Evolutionary conservation across 64 coral and sea anemone genomes (phyloP).

Genomic region (Anthopleura sola): DNA sequence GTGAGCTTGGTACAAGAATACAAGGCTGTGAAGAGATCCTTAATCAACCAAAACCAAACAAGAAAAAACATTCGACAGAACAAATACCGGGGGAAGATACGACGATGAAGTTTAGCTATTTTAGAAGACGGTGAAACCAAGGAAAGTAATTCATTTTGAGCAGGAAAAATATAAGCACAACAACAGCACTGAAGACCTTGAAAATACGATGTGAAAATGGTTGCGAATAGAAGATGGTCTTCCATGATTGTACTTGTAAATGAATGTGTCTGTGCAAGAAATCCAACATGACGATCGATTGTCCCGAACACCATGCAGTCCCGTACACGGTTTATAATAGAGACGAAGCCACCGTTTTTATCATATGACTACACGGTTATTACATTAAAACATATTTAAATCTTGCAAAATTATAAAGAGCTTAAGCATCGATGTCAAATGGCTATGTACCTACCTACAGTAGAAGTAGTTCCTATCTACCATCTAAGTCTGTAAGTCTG

Average conservation of each 20-base stretch:
- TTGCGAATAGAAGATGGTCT: too few species aligned
- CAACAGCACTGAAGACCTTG: too few species aligned
- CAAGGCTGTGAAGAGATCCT: conserved; percentile 4
- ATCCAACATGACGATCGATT: not conserved
- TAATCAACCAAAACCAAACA: not conserved
- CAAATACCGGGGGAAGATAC: not conserved
- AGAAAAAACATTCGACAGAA: not conserved
- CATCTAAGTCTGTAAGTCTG: too few species aligned
- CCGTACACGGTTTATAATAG: too few species aligned
- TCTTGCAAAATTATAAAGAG: not conserved
- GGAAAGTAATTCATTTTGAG: not conserved
- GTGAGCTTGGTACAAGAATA: not conserved
- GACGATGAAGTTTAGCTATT: not conserved
- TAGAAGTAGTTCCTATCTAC: too few species aligned
- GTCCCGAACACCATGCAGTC: too few species aligned
- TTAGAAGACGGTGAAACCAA: not conserved
- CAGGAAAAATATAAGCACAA: not conserved
- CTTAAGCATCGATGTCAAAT: not conserved
- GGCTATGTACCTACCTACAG: not conserved
- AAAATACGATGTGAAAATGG: not conserved
- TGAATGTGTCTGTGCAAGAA: not conserved
- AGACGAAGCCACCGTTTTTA: too few species aligned
- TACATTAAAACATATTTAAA: too few species aligned
- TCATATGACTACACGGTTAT: too few species aligned
- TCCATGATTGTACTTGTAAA: too few species aligned